A percentile compares a stretch with the other conserved stretches of the same genome.
These are phyloP conservation scores for Bellardia pandia DNA, from an alignment of 2,888 invertebrate species.

Conservation along the genomic window DNA sequence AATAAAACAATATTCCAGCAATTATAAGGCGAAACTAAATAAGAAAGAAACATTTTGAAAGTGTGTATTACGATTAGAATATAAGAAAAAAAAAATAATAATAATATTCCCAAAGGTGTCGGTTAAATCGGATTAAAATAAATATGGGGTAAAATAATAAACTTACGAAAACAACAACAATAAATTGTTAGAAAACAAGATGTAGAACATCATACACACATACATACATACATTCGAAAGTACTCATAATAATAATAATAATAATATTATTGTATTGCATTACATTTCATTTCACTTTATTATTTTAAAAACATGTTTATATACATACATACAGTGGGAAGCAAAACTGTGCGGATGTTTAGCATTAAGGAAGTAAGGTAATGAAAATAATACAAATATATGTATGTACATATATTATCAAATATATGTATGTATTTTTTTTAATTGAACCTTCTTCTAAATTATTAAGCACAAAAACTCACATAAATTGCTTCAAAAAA, in stretches of 20 bases:
- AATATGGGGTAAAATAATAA: conserved; percentile 58
- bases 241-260: conserved; percentile 23
- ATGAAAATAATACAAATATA: too few relatives aligned
- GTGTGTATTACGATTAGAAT: neutral
- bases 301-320: neutral
- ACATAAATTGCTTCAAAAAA: too few relatives aligned
- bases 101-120: conserved; percentile 67
- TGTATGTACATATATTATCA: too few relatives aligned
- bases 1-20: neutral
- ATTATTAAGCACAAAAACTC: too few relatives aligned
- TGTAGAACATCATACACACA: conserved; percentile 51
- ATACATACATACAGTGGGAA: too few relatives aligned
- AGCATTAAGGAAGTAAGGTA: too few relatives aligned
- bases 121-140: conserved; percentile 68
- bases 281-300: conserved; percentile 15
- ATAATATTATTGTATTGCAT: conserved; percentile 39
- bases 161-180: conserved; percentile 37
- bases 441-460: too few relatives aligned
- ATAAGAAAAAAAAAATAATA: neutral
- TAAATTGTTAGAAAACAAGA: conserved; percentile 56
- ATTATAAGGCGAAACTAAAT: neutral
- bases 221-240: neutral
- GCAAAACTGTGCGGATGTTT: too few relatives aligned
- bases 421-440: too few relatives aligned
- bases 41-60: neutral